phyloP scores from a whole-genome alignment of 2,888 invertebrate genomes.

The Drosophila falleni region DNA sequence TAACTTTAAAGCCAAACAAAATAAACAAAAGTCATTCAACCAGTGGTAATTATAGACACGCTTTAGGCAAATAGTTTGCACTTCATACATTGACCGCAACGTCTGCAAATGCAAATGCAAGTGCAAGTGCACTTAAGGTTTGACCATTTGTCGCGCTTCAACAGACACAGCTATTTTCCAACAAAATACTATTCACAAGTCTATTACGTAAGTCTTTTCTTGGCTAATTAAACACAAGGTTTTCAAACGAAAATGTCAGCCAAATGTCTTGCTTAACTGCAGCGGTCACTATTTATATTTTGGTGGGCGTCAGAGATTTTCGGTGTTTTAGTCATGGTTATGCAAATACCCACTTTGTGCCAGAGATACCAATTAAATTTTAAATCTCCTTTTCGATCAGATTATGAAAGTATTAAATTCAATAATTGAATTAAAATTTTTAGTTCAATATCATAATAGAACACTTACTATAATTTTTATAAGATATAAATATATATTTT shows the following conservation, averaged over 20 bases:
- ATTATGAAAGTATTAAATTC: too few relatives aligned
- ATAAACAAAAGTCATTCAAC: slow-evolving; percentile 29
- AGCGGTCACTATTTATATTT: slow-evolving; percentile 2
- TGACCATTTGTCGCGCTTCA: slow-evolving; percentile 33
- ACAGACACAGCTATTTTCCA: slow-evolving; percentile 38
- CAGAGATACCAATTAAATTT: not conserved
- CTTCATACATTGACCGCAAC: slow-evolving; percentile 62
- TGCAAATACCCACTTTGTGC: slow-evolving; percentile 42
- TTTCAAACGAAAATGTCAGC: slow-evolving; percentile 35
- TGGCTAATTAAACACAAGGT: slow-evolving; percentile 64
- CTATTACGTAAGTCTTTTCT: slow-evolving; percentile 44
- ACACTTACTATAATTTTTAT: too few relatives aligned
- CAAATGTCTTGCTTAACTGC: slow-evolving; percentile 24
- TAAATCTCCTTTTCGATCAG: too few relatives aligned
- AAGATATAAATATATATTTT: too few relatives aligned
- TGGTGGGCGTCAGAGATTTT: slow-evolving; percentile 36
- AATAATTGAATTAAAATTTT: too few relatives aligned
- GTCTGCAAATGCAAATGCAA: slow-evolving; percentile 5
- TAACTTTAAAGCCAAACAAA: slow-evolving; percentile 10
- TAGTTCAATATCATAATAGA: too few relatives aligned
- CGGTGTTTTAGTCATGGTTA: slow-evolving; percentile 24
- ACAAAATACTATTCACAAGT: too few relatives aligned
- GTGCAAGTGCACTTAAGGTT: slow-evolving; percentile 11
- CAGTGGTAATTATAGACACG: slow-evolving; percentile 51
- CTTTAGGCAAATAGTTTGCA: slow-evolving; percentile 60